Conservation (phyloP, 2,888 invertebrate species). For the Tinea semifulvella region DNA sequence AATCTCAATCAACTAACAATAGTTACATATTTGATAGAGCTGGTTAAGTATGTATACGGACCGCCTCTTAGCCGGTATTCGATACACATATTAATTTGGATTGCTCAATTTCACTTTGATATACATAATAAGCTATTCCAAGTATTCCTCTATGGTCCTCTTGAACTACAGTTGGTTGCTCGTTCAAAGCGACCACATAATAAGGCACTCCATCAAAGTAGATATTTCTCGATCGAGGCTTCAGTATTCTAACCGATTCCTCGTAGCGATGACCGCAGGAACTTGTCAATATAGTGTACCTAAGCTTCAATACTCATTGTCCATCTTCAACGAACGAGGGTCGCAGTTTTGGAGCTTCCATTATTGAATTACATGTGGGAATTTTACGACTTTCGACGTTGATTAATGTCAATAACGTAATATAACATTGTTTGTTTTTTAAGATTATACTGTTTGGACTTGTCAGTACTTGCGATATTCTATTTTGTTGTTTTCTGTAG, state of each 20-base stretch:
- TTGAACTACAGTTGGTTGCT: neutral
- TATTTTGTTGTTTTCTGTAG: no score
- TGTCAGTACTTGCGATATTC: no score
- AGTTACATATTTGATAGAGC: neutral
- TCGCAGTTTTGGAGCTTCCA: constrained; percentile 5
- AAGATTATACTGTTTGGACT: no score
- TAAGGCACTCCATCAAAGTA: constrained; percentile 10
- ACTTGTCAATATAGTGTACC: no score
- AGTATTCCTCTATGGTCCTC: constrained; percentile 6
- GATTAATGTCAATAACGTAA: neutral
- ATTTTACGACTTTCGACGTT: constrained; percentile 5
- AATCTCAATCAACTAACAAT: no score
- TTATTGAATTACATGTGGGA: constrained; percentile 7
- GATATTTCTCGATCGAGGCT: constrained; percentile 11
- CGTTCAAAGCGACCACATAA: constrained; percentile 11
- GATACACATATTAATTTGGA: neutral
- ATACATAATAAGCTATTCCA: neutral
- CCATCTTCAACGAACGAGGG: neutral
- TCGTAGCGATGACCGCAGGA: constrained; percentile 1
- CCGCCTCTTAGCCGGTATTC: no score
- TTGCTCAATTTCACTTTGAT: constrained; percentile 1
- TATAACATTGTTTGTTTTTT: neutral
- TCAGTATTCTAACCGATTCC: constrained; percentile 4
- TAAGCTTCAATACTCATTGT: constrained; percentile 7
- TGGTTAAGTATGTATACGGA: neutral